phyloP scores from a whole-genome alignment of 1,140 invertebrate species.

The Magallana angulata region DNA sequence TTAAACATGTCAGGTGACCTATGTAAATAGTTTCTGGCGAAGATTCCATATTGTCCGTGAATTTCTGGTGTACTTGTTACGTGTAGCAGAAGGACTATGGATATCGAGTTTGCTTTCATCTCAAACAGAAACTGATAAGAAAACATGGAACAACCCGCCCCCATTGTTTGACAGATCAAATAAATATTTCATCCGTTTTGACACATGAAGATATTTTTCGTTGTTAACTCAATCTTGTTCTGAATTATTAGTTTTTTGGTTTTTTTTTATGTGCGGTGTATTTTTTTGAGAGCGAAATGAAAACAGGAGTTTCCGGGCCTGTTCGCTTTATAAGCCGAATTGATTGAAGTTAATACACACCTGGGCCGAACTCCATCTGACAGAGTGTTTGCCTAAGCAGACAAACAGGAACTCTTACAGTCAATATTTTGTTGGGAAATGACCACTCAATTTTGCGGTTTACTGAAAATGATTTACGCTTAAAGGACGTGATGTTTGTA shows the following conservation, averaged over 20 bases:
- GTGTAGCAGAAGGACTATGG: background rate
- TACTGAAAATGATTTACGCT: background rate
- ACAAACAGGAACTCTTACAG: background rate
- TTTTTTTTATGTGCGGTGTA: background rate
- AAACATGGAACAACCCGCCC: background rate
- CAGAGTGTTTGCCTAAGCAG: background rate
- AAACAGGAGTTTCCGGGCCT: background rate
- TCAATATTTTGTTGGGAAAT: background rate
- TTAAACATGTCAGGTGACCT: background rate
- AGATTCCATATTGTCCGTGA: slow-evolving; percentile 14
- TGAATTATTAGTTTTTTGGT: background rate
- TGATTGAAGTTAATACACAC: background rate
- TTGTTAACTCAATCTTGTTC: background rate
- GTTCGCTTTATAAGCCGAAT: background rate
- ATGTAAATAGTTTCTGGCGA: background rate
- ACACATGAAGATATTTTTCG: background rate
- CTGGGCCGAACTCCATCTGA: background rate
- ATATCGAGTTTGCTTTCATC: slow-evolving; percentile 30
- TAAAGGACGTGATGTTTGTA: background rate
- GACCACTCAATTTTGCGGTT: background rate
- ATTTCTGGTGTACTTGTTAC: background rate
- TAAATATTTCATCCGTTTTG: background rate
- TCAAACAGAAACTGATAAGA: background rate
- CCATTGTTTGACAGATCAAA: background rate
- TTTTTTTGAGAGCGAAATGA: background rate